phyloP scores from a whole-genome alignment of 1,140 invertebrate genomes.

The Neodiprion fabricii region DNA sequence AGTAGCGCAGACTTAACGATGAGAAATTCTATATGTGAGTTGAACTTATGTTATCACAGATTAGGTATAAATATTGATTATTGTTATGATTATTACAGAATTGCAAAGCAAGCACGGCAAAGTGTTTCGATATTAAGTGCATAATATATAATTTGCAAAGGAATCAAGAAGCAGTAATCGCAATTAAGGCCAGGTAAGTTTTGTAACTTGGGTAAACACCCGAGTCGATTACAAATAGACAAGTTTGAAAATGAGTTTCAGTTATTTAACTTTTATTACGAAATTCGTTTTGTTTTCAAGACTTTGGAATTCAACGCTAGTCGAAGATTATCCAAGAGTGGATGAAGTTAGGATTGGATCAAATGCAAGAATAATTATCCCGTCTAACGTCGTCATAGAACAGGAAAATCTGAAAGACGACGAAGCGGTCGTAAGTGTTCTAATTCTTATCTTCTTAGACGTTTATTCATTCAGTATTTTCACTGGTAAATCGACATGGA shows the following conservation, averaged over 20 bases:
- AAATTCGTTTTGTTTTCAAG: constrained; percentile 50
- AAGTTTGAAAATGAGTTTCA: neutral
- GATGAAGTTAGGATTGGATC: constrained; percentile 84
- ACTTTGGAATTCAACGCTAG: constrained; percentile 90
- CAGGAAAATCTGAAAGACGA: constrained; percentile 74
- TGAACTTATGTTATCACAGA: too few species aligned
- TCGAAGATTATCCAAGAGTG: constrained; percentile 86
- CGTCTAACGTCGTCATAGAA: constrained; percentile 73
- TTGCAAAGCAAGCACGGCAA: constrained; percentile 79
- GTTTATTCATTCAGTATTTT: constrained; percentile 17
- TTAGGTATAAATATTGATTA: too few species aligned
- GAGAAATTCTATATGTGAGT: constrained; percentile 9
- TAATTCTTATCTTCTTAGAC: constrained; percentile 26
- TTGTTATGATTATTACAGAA: constrained; percentile 66
- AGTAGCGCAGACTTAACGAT: neutral
- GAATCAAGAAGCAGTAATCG: constrained; percentile 78
- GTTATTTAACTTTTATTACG: constrained; percentile 4
- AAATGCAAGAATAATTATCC: constrained; percentile 75
- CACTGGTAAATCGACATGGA: constrained; percentile 13
- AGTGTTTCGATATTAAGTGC: constrained; percentile 87
- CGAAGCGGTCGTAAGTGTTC: constrained; percentile 62
- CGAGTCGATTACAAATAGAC: too few species aligned
- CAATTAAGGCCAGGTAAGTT: constrained; percentile 72
- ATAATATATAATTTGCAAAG: constrained; percentile 77
- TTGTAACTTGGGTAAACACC: constrained; percentile 5